Evolutionary conservation across 2,113 vertebrate genomes (phyloP).

Genomic region (human): GRCh38 chr7:30084001-30084500

Average conservation of each 20-base stretch:
- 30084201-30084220: constrained; percentile 63
- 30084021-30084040: constrained; percentile 36
- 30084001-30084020: constrained; percentile 35
- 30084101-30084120: constrained; percentile 36
- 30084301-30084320: constrained; percentile 37
- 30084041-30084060: constrained; percentile 73
- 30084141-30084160: constrained; percentile 39
- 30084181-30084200: constrained; percentile 77
- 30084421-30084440: constrained; percentile 50
- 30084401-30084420: constrained; percentile 19
- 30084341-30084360: constrained; percentile 49
- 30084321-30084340: background rate
- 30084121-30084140: constrained; percentile 44
- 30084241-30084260: constrained; percentile 36
- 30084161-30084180: constrained; percentile 58
- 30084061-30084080: constrained; percentile 79
- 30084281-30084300: constrained; percentile 43
- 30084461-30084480: constrained; percentile 16
- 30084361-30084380: constrained; percentile 27
- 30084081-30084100: constrained; percentile 74
- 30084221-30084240: constrained; percentile 26
- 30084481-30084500: constrained; percentile 65
- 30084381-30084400: constrained; percentile 34
- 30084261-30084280: constrained; percentile 1
- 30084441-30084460: constrained; percentile 51